phyloP scores from a whole-genome alignment of 2,888 invertebrate species.

The Aquatica leii region DNA sequence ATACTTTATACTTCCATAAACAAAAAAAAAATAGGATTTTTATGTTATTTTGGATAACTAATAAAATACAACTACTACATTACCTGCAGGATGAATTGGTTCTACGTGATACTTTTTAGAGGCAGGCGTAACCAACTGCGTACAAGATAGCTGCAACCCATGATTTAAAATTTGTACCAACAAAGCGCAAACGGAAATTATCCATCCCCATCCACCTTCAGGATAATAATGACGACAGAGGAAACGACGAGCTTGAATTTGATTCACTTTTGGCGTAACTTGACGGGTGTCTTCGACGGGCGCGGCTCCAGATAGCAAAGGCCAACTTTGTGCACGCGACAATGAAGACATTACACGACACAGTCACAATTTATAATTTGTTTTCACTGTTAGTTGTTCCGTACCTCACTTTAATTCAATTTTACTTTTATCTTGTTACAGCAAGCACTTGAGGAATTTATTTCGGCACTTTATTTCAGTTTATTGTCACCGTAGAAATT shows the following conservation, averaged over 20 bases:
- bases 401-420: not conserved
- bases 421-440: no score
- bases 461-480: slow-evolving; percentile 5
- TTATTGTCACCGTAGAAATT: slow-evolving; percentile 2
- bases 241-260: slow-evolving; percentile 70
- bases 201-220: slow-evolving; percentile 90
- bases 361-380: not conserved
- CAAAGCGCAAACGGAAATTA: slow-evolving; percentile 76
- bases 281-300: slow-evolving; percentile 63
- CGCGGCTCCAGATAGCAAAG: slow-evolving; percentile 61
- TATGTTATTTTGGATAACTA: no score
- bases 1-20: no score
- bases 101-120: slow-evolving; percentile 69
- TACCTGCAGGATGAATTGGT: slow-evolving; percentile 72
- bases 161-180: slow-evolving; percentile 77
- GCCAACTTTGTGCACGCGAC: slow-evolving; percentile 64
- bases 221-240: slow-evolving; percentile 82
- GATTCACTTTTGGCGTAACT: slow-evolving; percentile 51
- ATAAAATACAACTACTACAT: not conserved
- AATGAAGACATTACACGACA: slow-evolving; percentile 57
- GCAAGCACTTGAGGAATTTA: slow-evolving; percentile 6
- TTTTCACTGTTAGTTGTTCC: not conserved
- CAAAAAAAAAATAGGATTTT: no score
- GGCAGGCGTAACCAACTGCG: slow-evolving; percentile 71
- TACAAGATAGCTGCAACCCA: slow-evolving; percentile 73